A percentile compares a stretch with the other conserved stretches of the same genome.
These are phyloP conservation scores for Salvator merianae DNA, from an alignment of 2,113 vertebrate species.

Conservation along the genomic window DNA sequence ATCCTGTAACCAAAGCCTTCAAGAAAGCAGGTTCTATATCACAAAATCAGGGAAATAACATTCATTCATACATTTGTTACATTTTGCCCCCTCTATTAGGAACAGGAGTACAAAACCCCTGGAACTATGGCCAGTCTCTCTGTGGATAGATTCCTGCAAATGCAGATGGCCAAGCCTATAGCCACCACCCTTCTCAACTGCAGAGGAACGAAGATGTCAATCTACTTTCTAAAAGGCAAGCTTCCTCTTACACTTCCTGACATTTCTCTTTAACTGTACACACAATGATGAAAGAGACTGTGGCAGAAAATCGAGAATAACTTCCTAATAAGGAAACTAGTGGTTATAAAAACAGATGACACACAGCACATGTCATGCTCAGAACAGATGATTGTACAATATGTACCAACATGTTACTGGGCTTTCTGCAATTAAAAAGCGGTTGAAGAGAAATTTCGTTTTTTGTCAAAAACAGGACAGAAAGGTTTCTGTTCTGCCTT, in stretches of 20 bases:
- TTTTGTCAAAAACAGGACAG: neutral
- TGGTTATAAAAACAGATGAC: neutral
- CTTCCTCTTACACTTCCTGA: neutral
- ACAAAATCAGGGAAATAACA: neutral
- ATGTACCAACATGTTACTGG: neutral
- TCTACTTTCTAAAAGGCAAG: neutral
- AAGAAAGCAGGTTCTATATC: neutral
- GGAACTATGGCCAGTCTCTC: neutral
- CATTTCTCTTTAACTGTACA: neutral
- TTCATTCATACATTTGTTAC: neutral
- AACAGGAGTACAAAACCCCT: neutral
- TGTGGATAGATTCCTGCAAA: neutral
- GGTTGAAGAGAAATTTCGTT: neutral
- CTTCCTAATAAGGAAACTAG: neutral
- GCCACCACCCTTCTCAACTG: neutral
- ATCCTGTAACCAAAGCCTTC: neutral
- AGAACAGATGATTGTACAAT: neutral
- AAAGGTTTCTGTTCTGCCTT: neutral
- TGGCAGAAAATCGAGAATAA: slow-evolving; percentile 5
- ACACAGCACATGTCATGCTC: neutral
- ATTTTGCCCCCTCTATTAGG: neutral
- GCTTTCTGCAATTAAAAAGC: neutral
- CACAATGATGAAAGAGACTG: neutral
- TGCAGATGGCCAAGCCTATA: neutral
- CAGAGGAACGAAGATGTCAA: neutral